Percentiles rank a stretch among this genome's conserved stretches.
Evolutionary conservation across 2,113 vertebrate species (phyloP).

Genomic region (Lasiurus cinereus): DNA sequence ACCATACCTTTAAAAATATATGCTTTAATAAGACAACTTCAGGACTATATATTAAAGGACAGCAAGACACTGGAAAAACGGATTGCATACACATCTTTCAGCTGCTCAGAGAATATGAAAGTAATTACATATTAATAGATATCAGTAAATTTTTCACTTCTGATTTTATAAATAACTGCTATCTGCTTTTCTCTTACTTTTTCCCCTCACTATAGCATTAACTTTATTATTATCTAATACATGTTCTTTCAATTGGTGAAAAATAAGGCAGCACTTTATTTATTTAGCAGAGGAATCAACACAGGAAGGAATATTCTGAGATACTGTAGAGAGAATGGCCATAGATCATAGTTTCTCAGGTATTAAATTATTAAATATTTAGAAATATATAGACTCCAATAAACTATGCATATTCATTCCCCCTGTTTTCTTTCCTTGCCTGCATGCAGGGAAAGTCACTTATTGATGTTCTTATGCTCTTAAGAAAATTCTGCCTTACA

Average conservation of each 20-base stretch:
- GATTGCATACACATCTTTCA: neutral
- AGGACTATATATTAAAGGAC: neutral
- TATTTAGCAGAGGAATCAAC: neutral
- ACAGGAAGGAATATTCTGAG: neutral
- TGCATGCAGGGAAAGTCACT: neutral
- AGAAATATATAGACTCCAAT: neutral
- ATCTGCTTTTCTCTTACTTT: neutral
- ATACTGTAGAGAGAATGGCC: neutral
- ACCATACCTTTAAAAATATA: neutral
- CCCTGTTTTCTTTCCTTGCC: neutral
- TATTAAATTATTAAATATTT: constrained; percentile 63
- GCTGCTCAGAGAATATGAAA: neutral
- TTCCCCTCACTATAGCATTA: neutral
- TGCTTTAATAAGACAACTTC: neutral
- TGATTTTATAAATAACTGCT: constrained; percentile 26
- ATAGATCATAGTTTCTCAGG: neutral
- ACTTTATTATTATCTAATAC: neutral
- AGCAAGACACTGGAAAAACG: neutral
- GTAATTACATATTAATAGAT: constrained; percentile 30
- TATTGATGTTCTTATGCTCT: neutral
- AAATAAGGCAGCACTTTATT: neutral
- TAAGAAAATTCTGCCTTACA: neutral
- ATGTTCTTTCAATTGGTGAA: constrained; percentile 23
- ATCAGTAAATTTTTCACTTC: constrained; percentile 1
- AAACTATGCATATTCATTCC: neutral